Evolutionary conservation across 1,140 invertebrate species (phyloP), one percentile per base, ranked within the genome.

Genomic region (Drosophila arizonae): DNA sequence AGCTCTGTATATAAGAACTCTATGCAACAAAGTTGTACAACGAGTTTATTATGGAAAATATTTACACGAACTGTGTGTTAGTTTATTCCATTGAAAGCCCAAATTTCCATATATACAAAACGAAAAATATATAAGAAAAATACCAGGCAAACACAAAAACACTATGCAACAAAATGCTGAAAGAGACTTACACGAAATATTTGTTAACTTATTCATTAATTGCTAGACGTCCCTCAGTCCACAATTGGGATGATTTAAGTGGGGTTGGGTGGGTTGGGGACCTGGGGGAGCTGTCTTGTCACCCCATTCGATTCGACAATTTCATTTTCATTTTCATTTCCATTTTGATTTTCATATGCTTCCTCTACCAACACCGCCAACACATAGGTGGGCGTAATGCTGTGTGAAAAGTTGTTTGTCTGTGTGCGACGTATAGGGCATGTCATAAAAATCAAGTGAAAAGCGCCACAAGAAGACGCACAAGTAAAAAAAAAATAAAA

Each of bases 391-490:
- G 65, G 50, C 58, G 65, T 56, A 39, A 39, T 39, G 26, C 8
- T 41, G n/a, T 54, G 36, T 51, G 41, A 58, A 28, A 56, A 45
- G 68, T 67, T 61, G 58, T 61, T 48, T 50, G 43, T 61, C 58
- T 61, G 54, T 64, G 52, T 55, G 68, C 61, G 41, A 43, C 48
- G 66, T 54, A 41, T 72, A 72, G 69, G 71, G 64, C 66, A 69
- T 70, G 67, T 74, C 67, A 74, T 74, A 64, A 74, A 74, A 73
- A 73, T 73, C 71, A 73, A 51, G 65, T 73, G 69, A 68, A 63
- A 67, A 61, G 50, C 51, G 55, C 55, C 64, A 68, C 48, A 26
- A 48, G 39, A 58, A 51, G 62, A 58, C 54, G 24, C 58, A 64
- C 66, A 64, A 71, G 15, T 15, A 45, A 45, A 17, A 45, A 45